Evolutionary conservation across 2,888 invertebrate genomes (phyloP), one percentile per base, ranked within the genome.

Genomic region (Sarcophaga rosellei): DNA sequence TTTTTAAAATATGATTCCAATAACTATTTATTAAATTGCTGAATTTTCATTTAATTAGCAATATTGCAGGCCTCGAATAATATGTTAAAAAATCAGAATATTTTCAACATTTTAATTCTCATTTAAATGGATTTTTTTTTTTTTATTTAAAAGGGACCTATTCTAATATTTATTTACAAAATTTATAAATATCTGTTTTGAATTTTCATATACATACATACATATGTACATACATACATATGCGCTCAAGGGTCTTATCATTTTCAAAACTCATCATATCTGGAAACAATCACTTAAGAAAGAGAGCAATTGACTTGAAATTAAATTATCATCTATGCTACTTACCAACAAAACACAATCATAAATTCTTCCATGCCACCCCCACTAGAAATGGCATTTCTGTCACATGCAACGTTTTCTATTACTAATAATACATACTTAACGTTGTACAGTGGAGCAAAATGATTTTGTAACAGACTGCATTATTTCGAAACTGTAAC

Each of bases 381-480:
- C 81, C 70, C 82, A 82, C 82, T 75, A n/a, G 59, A 77, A 72
- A 47, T 20, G 61, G 66, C 53, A 77, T 76, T 61, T 72, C 21
- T 59, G 76, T 66, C 76, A 66, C 66, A 72, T 82, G 72, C 61
- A 59, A 45, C 76, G 81, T 15, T 53, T 53, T 53, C 53, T 53
- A 53, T 53, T 17, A 53, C 17, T 53, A 15, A 15, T 15, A 53
- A 17, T 53, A 35, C 35, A 35, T 35, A 10, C 8, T 8, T 35
- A 35, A 35, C 35, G 53, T 53, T 53, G 1, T 53, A 53, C 53
- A 53, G 53, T 53, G 53, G 53, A 17, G 35, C 35, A 35, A 35
- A 35, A 35, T 35, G 35, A 35, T 35, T 8, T 35, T 35, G 8
- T 35, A 35, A 35, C 35, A 35, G 35, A 4, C 25, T 0, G 4